Evolutionary conservation across 2,888 invertebrate genomes (phyloP).

Genomic region (Dryadula phaetusa): DNA sequence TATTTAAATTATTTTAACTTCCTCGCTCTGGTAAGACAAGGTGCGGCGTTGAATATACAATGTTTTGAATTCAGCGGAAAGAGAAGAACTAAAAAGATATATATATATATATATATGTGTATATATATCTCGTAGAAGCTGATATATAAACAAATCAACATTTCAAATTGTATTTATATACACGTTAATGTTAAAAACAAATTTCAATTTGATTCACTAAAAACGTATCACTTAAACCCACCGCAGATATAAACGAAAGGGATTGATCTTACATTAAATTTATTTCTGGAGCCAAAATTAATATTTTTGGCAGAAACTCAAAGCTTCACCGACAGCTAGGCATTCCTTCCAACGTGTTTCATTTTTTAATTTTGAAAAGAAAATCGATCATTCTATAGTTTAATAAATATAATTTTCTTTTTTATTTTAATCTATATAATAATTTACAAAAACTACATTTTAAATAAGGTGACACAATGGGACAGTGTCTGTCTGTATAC

Average conservation of each 20-base stretch:
- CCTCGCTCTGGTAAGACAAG: no score
- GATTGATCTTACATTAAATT: constrained; percentile 77
- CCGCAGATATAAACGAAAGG: constrained; percentile 54
- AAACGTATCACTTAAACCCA: constrained; percentile 48
- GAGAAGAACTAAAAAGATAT: background rate
- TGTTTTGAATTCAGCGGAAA: no score
- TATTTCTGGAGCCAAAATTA: constrained; percentile 76
- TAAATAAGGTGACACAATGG: no score
- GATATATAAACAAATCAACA: background rate
- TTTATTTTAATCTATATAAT: no score
- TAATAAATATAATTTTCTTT: no score
- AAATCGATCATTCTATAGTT: background rate
- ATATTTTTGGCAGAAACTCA: constrained; percentile 81
- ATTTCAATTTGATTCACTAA: constrained; percentile 2
- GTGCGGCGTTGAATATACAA: no score
- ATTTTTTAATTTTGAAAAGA: constrained; percentile 23
- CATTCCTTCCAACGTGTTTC: constrained; percentile 12
- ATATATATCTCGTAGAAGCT: background rate
- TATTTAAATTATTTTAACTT: no score
- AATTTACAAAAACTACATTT: no score
- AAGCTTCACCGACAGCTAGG: constrained; percentile 49
- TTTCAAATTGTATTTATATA: background rate
- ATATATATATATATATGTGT: no score
- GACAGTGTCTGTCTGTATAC: no score
- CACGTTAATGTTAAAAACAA: background rate